Base-by-base conservation (phyloP, 1,140 invertebrate genomes). In the Cydia splendana region DNA sequence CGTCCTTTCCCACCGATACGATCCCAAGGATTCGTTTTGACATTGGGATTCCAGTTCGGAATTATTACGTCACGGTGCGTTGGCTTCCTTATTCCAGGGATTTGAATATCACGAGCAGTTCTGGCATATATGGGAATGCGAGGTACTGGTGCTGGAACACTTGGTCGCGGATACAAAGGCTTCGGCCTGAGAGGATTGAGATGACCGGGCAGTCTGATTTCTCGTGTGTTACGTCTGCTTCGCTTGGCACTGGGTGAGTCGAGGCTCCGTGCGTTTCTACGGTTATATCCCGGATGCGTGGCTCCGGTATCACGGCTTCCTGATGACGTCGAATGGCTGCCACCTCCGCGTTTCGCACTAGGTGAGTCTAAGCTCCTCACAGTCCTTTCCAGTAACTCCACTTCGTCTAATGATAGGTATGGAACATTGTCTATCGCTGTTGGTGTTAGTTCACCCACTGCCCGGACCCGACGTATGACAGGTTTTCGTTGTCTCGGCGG, bases 231-330 rank as follows among this genome's bases (percentile, higher is more conserved):
- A 18, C 86, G 83, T 18, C 88, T 87, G 10, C 80, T 81, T 13
- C 83, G 82, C 20, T 83, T 87, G 9, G 85, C 81, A 48, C 84
- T 88, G 3, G 85, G 87, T 24, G 82, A 87, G 53, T 85, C 82
- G 1, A 82, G 65, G 74, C 86, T 87, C 80, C 78, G 76, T 20
- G 53, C 12, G 38, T 81, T 30, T 74, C 79, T 4, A 48, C 42
- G 5, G 53, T 85, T 38, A 4, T 85, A 0, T 24, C 79, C 82
- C 12, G 79, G 77, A 53, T 84, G 79, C 12, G 79, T 82, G 7
- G 74, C 65, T 6, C 79, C 79, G n/a, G 81, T 80, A 38, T 83
- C 75, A n/a, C 75, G 67, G 38, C 51, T 76, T 13, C 79, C 45
- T 28, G 74, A 51, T 13, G 74, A 65, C 28, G 77, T 67, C 4